phyloP scores from a whole-genome alignment of 2,888 invertebrate species.

The Lycocerus yunnanus region DNA sequence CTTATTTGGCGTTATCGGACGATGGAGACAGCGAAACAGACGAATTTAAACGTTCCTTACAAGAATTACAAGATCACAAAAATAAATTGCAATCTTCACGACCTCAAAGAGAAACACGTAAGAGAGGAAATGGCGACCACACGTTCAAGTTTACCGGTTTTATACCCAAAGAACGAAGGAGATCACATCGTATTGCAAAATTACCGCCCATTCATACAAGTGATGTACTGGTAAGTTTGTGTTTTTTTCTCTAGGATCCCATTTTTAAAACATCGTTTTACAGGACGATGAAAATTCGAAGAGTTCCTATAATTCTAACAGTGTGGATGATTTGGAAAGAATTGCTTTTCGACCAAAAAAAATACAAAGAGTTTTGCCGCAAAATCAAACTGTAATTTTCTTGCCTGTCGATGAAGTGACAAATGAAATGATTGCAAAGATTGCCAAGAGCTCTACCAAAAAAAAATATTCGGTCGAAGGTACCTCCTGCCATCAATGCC shows the following conservation, averaged over 20 bases:
- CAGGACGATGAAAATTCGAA: background rate
- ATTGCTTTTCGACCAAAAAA: background rate
- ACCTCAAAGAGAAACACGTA: conserved; percentile 26
- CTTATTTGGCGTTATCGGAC: conserved; percentile 24
- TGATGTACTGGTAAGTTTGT: background rate
- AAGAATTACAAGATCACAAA: conserved; percentile 24
- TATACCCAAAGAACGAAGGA: conserved; percentile 38
- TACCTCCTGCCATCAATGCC: conserved; percentile 63
- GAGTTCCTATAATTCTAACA: background rate
- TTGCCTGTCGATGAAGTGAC: conserved; percentile 52
- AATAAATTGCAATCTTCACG: conserved; percentile 33
- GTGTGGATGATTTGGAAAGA: background rate
- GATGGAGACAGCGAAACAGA: conserved; percentile 39
- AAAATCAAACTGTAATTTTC: conserved; percentile 35
- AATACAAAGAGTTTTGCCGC: background rate
- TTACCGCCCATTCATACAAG: conserved; percentile 39
- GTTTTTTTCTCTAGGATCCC: background rate
- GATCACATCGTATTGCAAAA: conserved; percentile 42
- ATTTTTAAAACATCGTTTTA: background rate
- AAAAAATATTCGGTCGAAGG: conserved; percentile 50
- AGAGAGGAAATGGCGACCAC: conserved; percentile 30
- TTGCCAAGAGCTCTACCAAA: conserved; percentile 41
- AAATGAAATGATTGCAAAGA: conserved; percentile 46
- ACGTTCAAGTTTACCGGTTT: conserved; percentile 31
- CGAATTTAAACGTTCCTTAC: conserved; percentile 24